A percentile compares a stretch with the other conserved stretches of the same genome.
Evolutionary conservation across 1,140 invertebrate genomes (phyloP).

Genomic region (Drosophila mauritiana): DNA sequence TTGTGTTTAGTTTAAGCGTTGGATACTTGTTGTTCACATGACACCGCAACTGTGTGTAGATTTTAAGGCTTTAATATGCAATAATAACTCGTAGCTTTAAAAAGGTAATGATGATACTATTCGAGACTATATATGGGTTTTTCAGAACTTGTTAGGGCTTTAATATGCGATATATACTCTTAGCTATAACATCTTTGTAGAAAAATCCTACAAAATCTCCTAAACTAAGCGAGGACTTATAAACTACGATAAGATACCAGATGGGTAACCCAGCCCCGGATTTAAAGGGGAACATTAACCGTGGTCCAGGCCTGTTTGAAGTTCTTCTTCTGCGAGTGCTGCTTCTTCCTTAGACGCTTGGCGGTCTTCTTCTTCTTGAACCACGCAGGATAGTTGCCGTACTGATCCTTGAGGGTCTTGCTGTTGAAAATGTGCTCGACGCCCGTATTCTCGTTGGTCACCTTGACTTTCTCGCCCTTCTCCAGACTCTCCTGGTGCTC

Average conservation of each 20-base stretch:
- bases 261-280: neutral
- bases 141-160: conserved; percentile 47
- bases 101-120: neutral
- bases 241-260: conserved; percentile 42
- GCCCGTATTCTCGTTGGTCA: conserved; percentile 85
- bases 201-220: conserved; percentile 38
- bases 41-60: conserved; percentile 31
- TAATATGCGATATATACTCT: conserved; percentile 58
- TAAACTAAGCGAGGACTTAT: conserved; percentile 49
- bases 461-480: conserved; percentile 76
- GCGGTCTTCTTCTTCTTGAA: conserved; percentile 86
- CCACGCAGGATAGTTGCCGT: conserved; percentile 88
- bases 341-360: conserved; percentile 86
- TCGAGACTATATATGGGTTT: neutral
- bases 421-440: conserved; percentile 86
- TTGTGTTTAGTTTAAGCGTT: conserved; percentile 54
- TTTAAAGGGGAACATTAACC: conserved; percentile 79
- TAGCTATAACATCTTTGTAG: conserved; percentile 57
- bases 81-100: conserved; percentile 39
- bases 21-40: conserved; percentile 47
- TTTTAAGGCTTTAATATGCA: conserved; percentile 35
- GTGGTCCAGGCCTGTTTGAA: conserved; percentile 84
- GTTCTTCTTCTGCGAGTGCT: conserved; percentile 79
- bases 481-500: conserved; percentile 81
- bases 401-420: conserved; percentile 87